A percentile compares a stretch with the other conserved stretches of the same genome.
Evolutionary conservation across 2,797 vertebrate species (phyloP).

Genomic region (Chloroceryle inda): DNA sequence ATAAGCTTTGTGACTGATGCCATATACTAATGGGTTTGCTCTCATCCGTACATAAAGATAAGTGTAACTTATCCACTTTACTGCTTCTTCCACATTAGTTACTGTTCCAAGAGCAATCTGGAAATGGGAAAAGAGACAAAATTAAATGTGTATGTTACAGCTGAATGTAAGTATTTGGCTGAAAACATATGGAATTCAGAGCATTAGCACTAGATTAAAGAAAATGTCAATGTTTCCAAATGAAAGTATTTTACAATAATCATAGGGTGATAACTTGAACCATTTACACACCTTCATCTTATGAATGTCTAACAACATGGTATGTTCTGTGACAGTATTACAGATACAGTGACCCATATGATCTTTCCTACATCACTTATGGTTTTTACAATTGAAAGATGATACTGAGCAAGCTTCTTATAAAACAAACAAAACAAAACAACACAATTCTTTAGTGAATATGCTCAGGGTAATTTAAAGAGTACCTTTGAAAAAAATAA

Average conservation of each 20-base stretch:
- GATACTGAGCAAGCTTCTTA: background rate
- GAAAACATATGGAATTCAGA: background rate
- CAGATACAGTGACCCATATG: background rate
- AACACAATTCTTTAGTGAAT: background rate
- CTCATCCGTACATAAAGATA: constrained; percentile 98
- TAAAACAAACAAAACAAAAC: background rate
- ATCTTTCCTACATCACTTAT: background rate
- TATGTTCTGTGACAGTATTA: background rate
- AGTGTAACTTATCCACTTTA: constrained; percentile 99
- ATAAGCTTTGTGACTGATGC: constrained; percentile 95
- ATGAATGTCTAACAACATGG: background rate
- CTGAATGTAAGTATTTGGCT: constrained; percentile 21
- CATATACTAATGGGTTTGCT: constrained; percentile 96
- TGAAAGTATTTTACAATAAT: background rate
- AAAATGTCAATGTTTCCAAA: background rate
- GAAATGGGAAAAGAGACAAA: constrained; percentile 66
- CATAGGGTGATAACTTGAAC: background rate
- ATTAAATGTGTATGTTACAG: constrained; percentile 58
- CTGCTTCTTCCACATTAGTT: constrained; percentile 97
- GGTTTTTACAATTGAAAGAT: background rate
- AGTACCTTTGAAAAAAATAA: background rate
- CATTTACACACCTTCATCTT: background rate
- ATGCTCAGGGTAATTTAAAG: background rate
- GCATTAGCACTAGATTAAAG: background rate
- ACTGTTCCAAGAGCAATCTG: constrained; percentile 96